Evolutionary conservation across 92 coral and sea anemone genomes (phyloP), one percentile per base, ranked within the genome.

Genomic region (Metridium senile): DNA sequence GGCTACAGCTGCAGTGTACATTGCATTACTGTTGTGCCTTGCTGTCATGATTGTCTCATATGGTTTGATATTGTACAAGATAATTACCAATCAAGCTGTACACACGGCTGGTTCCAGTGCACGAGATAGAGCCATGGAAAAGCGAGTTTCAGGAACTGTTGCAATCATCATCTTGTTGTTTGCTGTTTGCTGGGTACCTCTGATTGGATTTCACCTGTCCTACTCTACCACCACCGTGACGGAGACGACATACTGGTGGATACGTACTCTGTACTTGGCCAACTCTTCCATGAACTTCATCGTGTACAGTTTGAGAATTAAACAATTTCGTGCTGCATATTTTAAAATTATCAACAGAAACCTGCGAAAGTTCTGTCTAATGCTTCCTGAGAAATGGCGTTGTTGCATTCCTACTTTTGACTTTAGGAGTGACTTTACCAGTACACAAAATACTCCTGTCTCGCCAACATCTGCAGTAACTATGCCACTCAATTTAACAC

Each of bases 111-210:
- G 8, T 17, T 54, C 26, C 26, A 17, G 6, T 2, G 23, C 23
- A 22, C 49, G 49, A 39, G 49, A 39, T 13, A 62, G 68, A 26
- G 68, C 32, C 32, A 62, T 62, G 68, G 28, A 62, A 62, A 62
- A 26, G 31, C 68, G 68, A 3, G 39, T 62, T 62, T 62, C 68
- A 26, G 39, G 39, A 62, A 62, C 68, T 62, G 33, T 62, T 62
- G 68, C 28, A 19, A 62, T 62, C 18, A 28, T 62, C 8, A 62
- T 62, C 68, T 19, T 62, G 33, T 19, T 62, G 68, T 62, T 62
- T 31, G 28, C 68, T 26, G 22, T 26, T 19, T 26, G 68, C n/a
- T 62, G 68, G 68, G 9, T 62, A 17, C 68, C 68, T 16, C 18
- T 62, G 68, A 26, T 19, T 31, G 39, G 9, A 4, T 62, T 19